Evolutionary conservation across 1,140 invertebrate species (phyloP).

Genomic region (Zaprionus taronus): DNA sequence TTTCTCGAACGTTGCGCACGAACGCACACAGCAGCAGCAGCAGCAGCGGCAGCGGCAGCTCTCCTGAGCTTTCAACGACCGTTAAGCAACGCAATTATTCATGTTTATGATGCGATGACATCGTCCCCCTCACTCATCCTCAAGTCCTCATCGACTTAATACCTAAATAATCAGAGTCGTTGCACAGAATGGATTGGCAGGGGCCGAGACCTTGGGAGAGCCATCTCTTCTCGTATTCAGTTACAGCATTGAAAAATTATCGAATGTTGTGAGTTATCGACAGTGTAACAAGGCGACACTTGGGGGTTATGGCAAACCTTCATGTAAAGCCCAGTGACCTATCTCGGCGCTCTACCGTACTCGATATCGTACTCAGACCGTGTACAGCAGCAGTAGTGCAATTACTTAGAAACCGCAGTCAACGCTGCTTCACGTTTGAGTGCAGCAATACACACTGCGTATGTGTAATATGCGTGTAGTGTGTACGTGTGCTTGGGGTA

Average conservation of each 20-base stretch:
- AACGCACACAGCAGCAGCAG: constrained; percentile 44
- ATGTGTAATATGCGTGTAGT: constrained; percentile 11
- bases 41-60: constrained; percentile 28
- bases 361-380: background rate
- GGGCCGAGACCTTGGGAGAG: constrained; percentile 6
- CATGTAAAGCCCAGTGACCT: background rate
- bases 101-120: constrained; percentile 77
- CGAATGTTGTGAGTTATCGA: constrained; percentile 13
- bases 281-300: constrained; percentile 13
- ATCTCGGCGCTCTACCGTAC: background rate
- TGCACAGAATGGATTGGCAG: constrained; percentile 27
- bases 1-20: constrained; percentile 54
- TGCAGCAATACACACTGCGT: background rate
- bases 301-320: background rate
- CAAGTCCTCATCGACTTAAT: constrained; percentile 7
- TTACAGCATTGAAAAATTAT: constrained; percentile 19
- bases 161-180: constrained; percentile 41
- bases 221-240: constrained; percentile 12
- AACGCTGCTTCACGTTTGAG: background rate
- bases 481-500: constrained; percentile 1
- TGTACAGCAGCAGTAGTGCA: constrained; percentile 1
- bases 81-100: constrained; percentile 77
- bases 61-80: constrained; percentile 73
- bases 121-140: constrained; percentile 21
- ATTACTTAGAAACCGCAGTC: constrained; percentile 20